Conservation (phyloP, 2,797 vertebrate species). For the Hydrocynus forskahlii region DNA sequence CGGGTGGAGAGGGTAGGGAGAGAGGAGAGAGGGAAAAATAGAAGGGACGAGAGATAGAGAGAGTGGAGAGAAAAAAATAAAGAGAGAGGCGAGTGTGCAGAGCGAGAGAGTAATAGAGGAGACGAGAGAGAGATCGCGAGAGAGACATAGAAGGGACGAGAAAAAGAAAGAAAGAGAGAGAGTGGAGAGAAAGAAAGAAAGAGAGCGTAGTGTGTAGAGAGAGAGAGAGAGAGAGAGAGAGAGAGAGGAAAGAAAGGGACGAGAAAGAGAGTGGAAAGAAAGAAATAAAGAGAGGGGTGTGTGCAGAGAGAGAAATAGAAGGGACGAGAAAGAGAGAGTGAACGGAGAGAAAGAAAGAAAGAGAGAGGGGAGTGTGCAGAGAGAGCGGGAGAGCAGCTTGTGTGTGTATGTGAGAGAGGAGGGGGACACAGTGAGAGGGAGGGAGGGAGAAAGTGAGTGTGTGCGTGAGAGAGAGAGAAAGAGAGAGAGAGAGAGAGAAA, state of each 20-base stretch:
- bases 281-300: too few relatives aligned
- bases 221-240: constrained; percentile 54
- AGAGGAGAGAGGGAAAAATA: constrained; percentile 46
- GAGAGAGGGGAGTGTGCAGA: constrained; percentile 51
- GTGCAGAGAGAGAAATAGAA: too few relatives aligned
- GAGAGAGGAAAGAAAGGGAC: too few relatives aligned
- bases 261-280: too few relatives aligned
- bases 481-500: constrained; percentile 72
- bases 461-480: too few relatives aligned
- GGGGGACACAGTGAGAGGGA: constrained; percentile 53
- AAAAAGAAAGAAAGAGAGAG: constrained; percentile 66
- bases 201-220: constrained; percentile 58
- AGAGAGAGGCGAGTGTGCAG: not conserved
- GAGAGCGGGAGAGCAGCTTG: constrained; percentile 44
- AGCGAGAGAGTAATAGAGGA: too few relatives aligned
- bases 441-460: too few relatives aligned
- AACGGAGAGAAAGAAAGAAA: constrained; percentile 53
- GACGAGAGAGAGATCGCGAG: not conserved
- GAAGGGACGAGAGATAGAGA: constrained; percentile 52
- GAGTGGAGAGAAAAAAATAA: constrained; percentile 18
- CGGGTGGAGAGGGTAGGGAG: constrained; percentile 42
- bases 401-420: constrained; percentile 3
- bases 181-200: too few relatives aligned
- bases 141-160: too few relatives aligned
- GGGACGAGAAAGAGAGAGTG: constrained; percentile 17